These are phyloP conservation scores for Leistus spinibarbis DNA, from an alignment of 2,888 invertebrate genomes.

Conservation along the genomic window DNA sequence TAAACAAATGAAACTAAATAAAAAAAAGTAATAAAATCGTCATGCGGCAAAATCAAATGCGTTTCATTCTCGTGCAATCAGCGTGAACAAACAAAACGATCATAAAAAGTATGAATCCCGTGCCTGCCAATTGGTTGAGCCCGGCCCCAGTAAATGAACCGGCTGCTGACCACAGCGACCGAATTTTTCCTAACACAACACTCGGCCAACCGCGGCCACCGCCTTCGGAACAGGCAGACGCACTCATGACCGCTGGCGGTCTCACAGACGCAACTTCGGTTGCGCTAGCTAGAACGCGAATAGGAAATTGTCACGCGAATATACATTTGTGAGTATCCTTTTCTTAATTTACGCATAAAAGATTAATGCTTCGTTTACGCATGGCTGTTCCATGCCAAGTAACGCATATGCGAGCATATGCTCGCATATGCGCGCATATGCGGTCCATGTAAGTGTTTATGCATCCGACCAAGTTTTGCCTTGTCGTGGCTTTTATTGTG, in stretches of 20 bases:
- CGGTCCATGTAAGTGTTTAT: too few species aligned
- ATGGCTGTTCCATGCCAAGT: too few species aligned
- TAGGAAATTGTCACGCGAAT: not conserved
- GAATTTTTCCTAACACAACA: slow-evolving; percentile 85
- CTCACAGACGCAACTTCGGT: slow-evolving; percentile 32
- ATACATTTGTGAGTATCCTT: not conserved
- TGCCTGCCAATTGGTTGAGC: slow-evolving; percentile 83
- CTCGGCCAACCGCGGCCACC: slow-evolving; percentile 71
- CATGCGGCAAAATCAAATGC: slow-evolving; percentile 21
- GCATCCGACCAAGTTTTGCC: too few species aligned
- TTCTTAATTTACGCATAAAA: not conserved
- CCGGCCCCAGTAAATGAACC: slow-evolving; percentile 75
- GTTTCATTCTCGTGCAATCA: slow-evolving; percentile 30
- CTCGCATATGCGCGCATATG: too few species aligned
- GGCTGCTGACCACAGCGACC: slow-evolving; percentile 84
- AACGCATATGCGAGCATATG: too few species aligned
- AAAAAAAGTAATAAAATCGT: slow-evolving; percentile 17
- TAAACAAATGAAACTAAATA: slow-evolving; percentile 26
- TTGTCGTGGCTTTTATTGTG: too few species aligned
- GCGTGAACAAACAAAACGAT: slow-evolving; percentile 38
- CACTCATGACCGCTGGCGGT: slow-evolving; percentile 54
- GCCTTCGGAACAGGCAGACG: slow-evolving; percentile 59
- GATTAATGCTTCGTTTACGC: not conserved
- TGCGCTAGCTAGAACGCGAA: slow-evolving; percentile 26
- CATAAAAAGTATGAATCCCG: slow-evolving; percentile 50